Percentiles rank a stretch among this genome's conserved stretches.
Conservation (phyloP, 2,888 invertebrate species). For the Drosophila maculinotata region DNA sequence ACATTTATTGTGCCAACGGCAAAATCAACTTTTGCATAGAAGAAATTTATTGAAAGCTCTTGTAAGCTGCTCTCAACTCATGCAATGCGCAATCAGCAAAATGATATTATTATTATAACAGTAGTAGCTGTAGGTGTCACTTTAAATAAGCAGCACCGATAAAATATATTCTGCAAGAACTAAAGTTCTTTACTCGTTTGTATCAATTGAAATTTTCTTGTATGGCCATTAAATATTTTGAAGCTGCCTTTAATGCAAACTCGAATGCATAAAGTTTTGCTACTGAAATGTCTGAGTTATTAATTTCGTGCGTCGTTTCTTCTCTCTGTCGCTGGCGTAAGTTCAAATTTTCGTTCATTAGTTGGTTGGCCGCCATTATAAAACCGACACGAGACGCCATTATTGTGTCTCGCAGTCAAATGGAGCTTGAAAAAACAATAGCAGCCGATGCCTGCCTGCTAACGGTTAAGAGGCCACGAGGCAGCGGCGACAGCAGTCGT, state of each 20-base stretch:
- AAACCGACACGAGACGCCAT: slow-evolving; percentile 56
- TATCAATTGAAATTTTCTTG: not conserved
- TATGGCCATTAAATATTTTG: not conserved
- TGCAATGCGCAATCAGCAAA: not conserved
- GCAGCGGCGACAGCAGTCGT: no score
- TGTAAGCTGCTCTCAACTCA: slow-evolving; percentile 15
- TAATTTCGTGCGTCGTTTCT: not conserved
- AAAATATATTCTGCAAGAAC: not conserved
- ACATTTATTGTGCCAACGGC: slow-evolving; percentile 62
- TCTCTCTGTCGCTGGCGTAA: not conserved
- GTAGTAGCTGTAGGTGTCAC: not conserved
- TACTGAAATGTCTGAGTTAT: not conserved
- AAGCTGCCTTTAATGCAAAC: not conserved
- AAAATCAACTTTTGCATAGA: slow-evolving; percentile 20
- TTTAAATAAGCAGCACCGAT: not conserved
- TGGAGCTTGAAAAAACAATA: slow-evolving; percentile 63
- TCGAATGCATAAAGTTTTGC: slow-evolving; percentile 1
- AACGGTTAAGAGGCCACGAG: slow-evolving; percentile 19
- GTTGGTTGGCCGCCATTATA: slow-evolving; percentile 50
- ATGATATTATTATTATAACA: not conserved
- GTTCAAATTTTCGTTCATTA: slow-evolving; percentile 41
- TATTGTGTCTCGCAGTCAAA: slow-evolving; percentile 64
- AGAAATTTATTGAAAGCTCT: not conserved
- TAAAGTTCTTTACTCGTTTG: slow-evolving; percentile 1
- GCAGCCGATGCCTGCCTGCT: slow-evolving; percentile 33